phyloP scores from a whole-genome alignment of 2,888 invertebrate species.

The Galerucella pusilla region DNA sequence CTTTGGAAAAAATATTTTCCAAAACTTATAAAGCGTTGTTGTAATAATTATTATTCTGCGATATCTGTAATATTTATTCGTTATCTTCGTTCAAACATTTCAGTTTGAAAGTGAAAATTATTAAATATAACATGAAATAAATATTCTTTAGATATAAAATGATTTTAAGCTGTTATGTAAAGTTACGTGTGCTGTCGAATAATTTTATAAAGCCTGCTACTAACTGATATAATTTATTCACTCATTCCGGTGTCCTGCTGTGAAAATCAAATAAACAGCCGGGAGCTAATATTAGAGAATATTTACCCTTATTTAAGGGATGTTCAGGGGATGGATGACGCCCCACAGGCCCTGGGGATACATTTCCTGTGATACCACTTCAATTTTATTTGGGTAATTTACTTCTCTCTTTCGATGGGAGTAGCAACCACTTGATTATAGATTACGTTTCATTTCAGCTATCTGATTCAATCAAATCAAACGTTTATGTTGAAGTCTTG shows the following conservation, averaged over 20 bases:
- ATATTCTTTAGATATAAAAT: too few relatives aligned
- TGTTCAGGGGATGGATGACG: constrained; percentile 19
- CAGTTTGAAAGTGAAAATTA: too few relatives aligned
- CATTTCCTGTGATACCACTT: constrained; percentile 57
- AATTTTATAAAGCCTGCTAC: neutral
- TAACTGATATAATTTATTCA: neutral
- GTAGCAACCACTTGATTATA: constrained; percentile 53
- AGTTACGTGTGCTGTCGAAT: too few relatives aligned
- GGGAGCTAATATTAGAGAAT: constrained; percentile 12
- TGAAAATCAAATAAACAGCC: constrained; percentile 41
- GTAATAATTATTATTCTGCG: too few relatives aligned
- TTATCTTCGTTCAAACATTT: too few relatives aligned
- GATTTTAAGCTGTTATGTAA: neutral
- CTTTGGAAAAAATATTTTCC: too few relatives aligned
- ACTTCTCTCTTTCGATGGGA: constrained; percentile 41
- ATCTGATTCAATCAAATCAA: constrained; percentile 46
- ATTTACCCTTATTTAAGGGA: constrained; percentile 42
- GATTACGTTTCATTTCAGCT: constrained; percentile 48
- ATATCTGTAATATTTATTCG: too few relatives aligned
- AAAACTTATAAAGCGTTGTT: too few relatives aligned
- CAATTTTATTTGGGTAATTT: constrained; percentile 59
- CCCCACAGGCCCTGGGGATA: constrained; percentile 48
- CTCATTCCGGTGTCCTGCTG: constrained; percentile 32
- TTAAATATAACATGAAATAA: too few relatives aligned
- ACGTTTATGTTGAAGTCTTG: constrained; percentile 23